Base-by-base conservation (phyloP, 2,797 vertebrate genomes). In the Acanthurus lineatus region DNA sequence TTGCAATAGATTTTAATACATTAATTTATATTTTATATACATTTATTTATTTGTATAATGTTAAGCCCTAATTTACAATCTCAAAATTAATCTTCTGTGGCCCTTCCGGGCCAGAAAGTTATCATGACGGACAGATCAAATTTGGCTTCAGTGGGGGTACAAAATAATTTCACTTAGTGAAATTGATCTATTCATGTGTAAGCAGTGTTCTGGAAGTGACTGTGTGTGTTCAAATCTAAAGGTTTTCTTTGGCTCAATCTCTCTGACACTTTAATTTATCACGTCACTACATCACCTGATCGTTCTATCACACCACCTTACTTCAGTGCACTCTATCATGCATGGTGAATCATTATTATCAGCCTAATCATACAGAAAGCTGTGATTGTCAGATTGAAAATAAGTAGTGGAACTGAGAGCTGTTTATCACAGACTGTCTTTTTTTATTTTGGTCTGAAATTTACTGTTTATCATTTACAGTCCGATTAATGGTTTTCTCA, bases 391-490 rank as follows among this genome's bases (percentile, higher is more conserved):
- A 52, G 58, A 69, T 25, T 57, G 52, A 74, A 63, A 59, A 76
- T 48, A 20, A 67, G 57, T 49, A 38, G 38, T 42, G 66, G 48
- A 79, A 72, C 28, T 40, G 60, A 78, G 81, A 60, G 70, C 59
- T 86, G 75, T 89, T 86, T 53, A 66, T 76, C 68, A 81, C 75
- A 45, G 57, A 59, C 52, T 40, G 20, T 60, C 68, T 4, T 40
- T 40, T 80, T 52, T 38, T 28, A 5, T 71, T 85, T 76, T 75
- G 77, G 44, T 88, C 70, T 51, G 45, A 66, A 76, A 77, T 87
- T 0, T 76, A 86, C 89, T 90, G 28, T 83, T 77, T 82, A 81
- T 90, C 22, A 71, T 87, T 85, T 89, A 84, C 77, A 77, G 51
- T 83, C 79, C 67, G 62, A 77, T 82, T 70, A 73, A 76, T 64